Evolutionary conservation across 2,797 vertebrate genomes (phyloP).

Genomic region (Toxotes lorentzi): DNA sequence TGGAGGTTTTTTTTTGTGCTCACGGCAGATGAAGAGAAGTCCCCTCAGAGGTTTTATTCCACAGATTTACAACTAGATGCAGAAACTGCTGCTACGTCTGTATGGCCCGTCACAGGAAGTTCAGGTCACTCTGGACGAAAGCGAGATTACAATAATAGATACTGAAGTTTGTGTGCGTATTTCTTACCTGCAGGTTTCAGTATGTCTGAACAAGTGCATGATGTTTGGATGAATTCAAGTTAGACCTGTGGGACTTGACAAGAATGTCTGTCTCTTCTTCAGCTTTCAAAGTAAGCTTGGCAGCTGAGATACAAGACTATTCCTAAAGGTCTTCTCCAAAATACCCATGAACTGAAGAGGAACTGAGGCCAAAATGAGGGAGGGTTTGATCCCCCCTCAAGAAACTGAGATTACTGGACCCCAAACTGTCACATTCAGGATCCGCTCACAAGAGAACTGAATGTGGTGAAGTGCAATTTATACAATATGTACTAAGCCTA

Average conservation of each 20-base stretch:
- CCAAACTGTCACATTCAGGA: slow-evolving; percentile 29
- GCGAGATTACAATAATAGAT: slow-evolving; percentile 35
- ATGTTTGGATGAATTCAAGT: slow-evolving; percentile 58
- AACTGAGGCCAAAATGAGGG: neutral
- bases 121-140: slow-evolving; percentile 37
- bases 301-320: slow-evolving; percentile 31
- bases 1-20: slow-evolving; percentile 25
- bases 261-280: slow-evolving; percentile 75
- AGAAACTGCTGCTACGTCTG: slow-evolving; percentile 37
- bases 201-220: slow-evolving; percentile 38
- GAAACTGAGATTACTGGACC: slow-evolving; percentile 25
- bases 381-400: neutral
- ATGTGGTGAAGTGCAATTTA: slow-evolving; percentile 51
- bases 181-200: slow-evolving; percentile 38
- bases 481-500: slow-evolving; percentile 32
- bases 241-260: slow-evolving; percentile 70
- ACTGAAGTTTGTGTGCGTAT: slow-evolving; percentile 25
- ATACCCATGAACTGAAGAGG: slow-evolving; percentile 21
- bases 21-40: slow-evolving; percentile 54
- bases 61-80: slow-evolving; percentile 37
- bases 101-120: slow-evolving; percentile 36
- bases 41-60: slow-evolving; percentile 42
- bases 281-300: slow-evolving; percentile 63
- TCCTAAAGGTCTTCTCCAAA: slow-evolving; percentile 43
- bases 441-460: slow-evolving; percentile 21